Evolutionary conservation across 2,888 invertebrate species (phyloP).

Genomic region (Hydrotaea cyrtoneurina): DNA sequence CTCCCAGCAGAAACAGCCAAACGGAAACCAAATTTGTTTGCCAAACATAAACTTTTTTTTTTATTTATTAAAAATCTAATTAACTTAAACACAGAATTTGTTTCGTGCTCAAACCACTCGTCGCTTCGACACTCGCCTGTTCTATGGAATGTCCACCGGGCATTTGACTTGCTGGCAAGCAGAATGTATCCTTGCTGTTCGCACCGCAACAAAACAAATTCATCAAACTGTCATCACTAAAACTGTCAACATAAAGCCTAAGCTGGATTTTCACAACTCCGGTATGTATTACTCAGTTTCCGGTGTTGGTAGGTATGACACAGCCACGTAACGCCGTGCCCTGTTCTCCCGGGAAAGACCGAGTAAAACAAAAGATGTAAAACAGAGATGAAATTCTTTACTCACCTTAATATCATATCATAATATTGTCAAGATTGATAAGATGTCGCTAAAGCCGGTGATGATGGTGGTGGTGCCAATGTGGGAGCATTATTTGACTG

Average conservation of each 20-base stretch:
- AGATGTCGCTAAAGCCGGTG: constrained; percentile 36
- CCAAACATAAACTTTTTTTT: no score
- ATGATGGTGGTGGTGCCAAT: constrained; percentile 4
- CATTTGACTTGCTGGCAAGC: neutral
- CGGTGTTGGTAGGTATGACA: neutral
- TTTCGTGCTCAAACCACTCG: neutral
- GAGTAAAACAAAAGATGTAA: neutral
- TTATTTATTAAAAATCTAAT: no score
- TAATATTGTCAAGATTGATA: constrained; percentile 60
- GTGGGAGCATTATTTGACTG: constrained; percentile 7
- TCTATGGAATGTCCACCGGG: neutral
- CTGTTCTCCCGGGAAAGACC: neutral
- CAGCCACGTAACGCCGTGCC: neutral
- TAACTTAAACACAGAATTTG: no score
- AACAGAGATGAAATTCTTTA: neutral
- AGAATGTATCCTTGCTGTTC: neutral
- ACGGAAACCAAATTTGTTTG: no score
- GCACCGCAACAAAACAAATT: constrained; percentile 1
- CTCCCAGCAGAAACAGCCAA: no score
- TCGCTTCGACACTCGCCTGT: neutral
- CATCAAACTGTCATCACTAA: neutral
- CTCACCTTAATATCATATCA: constrained; percentile 47
- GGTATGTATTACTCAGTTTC: neutral
- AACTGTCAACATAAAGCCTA: neutral
- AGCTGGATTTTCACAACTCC: neutral